Base-by-base conservation (phyloP, 1,140 invertebrate genomes). In the Nasonia longicornis region DNA sequence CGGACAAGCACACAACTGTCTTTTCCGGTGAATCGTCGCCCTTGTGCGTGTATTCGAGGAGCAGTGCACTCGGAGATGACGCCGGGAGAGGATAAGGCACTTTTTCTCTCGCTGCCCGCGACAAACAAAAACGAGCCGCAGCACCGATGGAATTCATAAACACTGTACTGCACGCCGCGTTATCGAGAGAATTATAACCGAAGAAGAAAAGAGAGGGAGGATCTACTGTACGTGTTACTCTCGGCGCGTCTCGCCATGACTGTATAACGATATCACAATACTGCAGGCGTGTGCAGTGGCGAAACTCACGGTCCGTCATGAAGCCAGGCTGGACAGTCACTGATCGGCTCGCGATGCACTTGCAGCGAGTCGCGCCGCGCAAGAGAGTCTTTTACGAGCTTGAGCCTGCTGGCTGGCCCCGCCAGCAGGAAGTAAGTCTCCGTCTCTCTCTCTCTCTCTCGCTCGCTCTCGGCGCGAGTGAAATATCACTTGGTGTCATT, bases 321-420 rank as follows among this genome's bases (percentile, higher is more conserved):
- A 85, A 86, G 85, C 81, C 85, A 85, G 83, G 83, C 85, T 84
- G 84, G 84, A 86, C 84, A 84, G 85, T 84, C 80, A 87, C 86
- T 86, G 85, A 85, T 86, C 83, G 84, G 83, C 20, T 85, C 85
- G 84, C 84, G 84, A 83, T 72, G 73, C 73, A 58, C 73, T 58
- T 58, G 73, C 74, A 66, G 16, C 63, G 74, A 8, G 16, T 35
- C 35, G 70, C 38, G 38, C 3, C 31, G 31, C 31, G 31, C 31
- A 6, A 35, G 70, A 35, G 45, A 77, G 82, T 84, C 74, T 82
- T 77, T 77, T 20, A 72, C 70, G 38, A 72, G 81, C 76, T 67
- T 29, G 72, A 35, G 76, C 31, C 31, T 35, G 48, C 31, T 73
- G 26, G 29, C 20, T 35, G 70, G 70, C 70, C 70, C 45, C 70